phyloP scores from a whole-genome alignment of 2,797 vertebrate genomes.

The Dallia pectoralis region DNA sequence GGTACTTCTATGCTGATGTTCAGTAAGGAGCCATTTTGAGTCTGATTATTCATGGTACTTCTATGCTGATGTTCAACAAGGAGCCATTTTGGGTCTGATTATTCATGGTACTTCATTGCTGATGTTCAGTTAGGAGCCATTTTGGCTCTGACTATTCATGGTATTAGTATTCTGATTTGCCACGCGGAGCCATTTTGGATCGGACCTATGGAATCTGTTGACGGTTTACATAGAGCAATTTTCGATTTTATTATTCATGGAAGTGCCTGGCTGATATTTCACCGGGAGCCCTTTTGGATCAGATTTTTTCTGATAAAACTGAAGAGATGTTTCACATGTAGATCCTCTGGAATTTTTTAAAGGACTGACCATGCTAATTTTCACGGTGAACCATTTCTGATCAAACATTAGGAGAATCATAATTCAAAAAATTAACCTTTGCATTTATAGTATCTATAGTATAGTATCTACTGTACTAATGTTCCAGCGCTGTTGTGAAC shows the following conservation, averaged over 20 bases:
- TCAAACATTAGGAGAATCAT: no score
- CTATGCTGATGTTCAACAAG: slow-evolving; percentile 63
- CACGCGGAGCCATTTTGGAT: slow-evolving; percentile 28
- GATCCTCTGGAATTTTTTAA: slow-evolving; percentile 48
- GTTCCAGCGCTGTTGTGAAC: slow-evolving; percentile 60
- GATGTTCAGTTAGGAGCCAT: slow-evolving; percentile 47
- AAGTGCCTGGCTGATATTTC: slow-evolving; percentile 24
- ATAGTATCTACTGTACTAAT: slow-evolving; percentile 55
- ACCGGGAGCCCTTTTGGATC: slow-evolving; percentile 58
- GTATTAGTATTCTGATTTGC: slow-evolving; percentile 62
- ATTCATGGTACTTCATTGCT: slow-evolving; percentile 25
- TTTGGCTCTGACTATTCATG: slow-evolving; percentile 42
- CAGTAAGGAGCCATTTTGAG: slow-evolving; percentile 57
- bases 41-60: slow-evolving; percentile 27
- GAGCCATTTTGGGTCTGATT: background rate
- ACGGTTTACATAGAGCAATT: slow-evolving; percentile 55
- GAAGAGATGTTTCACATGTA: slow-evolving; percentile 38
- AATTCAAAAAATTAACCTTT: no score
- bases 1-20: no score
- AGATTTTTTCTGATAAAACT: background rate
- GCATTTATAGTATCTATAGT: no score
- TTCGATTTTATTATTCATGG: background rate
- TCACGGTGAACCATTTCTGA: no score
- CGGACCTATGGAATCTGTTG: slow-evolving; percentile 32
- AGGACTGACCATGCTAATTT: no score